Percentiles rank a stretch among this genome's conserved stretches.
Evolutionary conservation across 1,140 invertebrate species (phyloP).

Genomic region (Pectinophora gossypiella): DNA sequence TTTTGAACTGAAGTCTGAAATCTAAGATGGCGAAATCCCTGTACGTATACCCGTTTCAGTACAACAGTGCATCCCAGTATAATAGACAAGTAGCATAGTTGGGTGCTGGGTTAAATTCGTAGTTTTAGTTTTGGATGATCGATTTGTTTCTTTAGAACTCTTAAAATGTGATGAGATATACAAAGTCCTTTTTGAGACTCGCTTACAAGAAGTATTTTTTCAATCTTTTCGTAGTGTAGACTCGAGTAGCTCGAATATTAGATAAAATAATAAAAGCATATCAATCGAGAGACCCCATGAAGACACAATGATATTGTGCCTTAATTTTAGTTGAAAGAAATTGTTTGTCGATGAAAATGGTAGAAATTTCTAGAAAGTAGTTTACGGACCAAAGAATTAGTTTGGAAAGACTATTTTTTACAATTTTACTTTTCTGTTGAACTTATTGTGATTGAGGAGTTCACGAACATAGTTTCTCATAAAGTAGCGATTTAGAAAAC

Average conservation of each 20-base stretch:
- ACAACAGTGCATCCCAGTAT: constrained; percentile 69
- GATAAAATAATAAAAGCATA: constrained; percentile 41
- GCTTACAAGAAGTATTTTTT: constrained; percentile 47
- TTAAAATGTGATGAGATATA: constrained; percentile 37
- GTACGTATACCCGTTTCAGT: constrained; percentile 29
- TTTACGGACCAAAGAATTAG: constrained; percentile 61
- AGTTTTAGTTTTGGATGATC: constrained; percentile 54
- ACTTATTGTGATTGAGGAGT: constrained; percentile 33
- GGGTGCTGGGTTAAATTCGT: constrained; percentile 63
- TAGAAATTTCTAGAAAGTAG: constrained; percentile 45
- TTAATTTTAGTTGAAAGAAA: constrained; percentile 55
- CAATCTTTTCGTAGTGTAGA: constrained; percentile 30
- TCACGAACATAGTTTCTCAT: too few relatives aligned
- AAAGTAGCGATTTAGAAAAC: constrained; percentile 36
- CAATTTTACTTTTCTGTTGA: constrained; percentile 54
- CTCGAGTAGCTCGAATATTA: constrained; percentile 42
- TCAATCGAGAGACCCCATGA: constrained; percentile 35
- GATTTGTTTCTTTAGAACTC: constrained; percentile 30
- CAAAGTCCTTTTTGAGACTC: constrained; percentile 34
- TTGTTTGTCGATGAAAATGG: constrained; percentile 12
- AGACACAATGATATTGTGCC: constrained; percentile 68
- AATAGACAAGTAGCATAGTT: constrained; percentile 32
- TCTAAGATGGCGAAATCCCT: too few relatives aligned
- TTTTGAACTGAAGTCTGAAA: constrained; percentile 50
- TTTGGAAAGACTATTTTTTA: constrained; percentile 58